Base-by-base conservation (phyloP, 2,113 vertebrate genomes). In the Callipepla californica region DNA sequence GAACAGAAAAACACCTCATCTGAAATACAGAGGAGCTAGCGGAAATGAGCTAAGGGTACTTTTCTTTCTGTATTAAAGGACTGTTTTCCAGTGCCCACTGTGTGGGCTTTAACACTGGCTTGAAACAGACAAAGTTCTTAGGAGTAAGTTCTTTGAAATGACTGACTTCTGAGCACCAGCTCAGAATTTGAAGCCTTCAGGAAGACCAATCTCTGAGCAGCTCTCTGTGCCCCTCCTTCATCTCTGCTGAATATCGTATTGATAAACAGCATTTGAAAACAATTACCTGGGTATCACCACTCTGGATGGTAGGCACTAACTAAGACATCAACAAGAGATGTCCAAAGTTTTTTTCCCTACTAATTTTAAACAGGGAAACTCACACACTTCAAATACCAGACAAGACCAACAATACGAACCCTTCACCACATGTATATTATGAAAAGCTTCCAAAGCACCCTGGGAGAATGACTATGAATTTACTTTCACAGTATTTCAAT, bases 21-120 rank as follows among this genome's bases (percentile, higher is more conserved):
- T 85, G 77, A 95, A 92, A 95, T 30, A 90, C 76, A 92, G 83
- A 92, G 80, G 51, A 92, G 72, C 80, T 84, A 92, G 80, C 44
- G 89, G 96, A 96, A 95, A 85, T 87, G 91, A 96, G 95, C 84
- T 94, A 95, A 97, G 88, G 58, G 85, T 38, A 80, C 82, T 95
- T 93, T 90, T 83, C 85, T 81, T 83, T 92, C 81, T 89, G 94
- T 85, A 95, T 95, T 92, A 94, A 89, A 88, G 94, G 93, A 96
- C 96, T 96, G 93, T 92, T 96, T 95, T 95, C 87, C 79, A 94
- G 28, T 81, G 61, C 95, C 92, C 79, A 67, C 90, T 96, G 92
- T 91, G 96, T 96, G 96, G 95, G 96, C 95, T 96, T 95, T 92
- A 94, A 93, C 81, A 95, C 81, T 92, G 92, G 93, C 89, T 80